Conservation (phyloP, 1,140 invertebrate genomes). For the Trinorchestia longiramus region DNA sequence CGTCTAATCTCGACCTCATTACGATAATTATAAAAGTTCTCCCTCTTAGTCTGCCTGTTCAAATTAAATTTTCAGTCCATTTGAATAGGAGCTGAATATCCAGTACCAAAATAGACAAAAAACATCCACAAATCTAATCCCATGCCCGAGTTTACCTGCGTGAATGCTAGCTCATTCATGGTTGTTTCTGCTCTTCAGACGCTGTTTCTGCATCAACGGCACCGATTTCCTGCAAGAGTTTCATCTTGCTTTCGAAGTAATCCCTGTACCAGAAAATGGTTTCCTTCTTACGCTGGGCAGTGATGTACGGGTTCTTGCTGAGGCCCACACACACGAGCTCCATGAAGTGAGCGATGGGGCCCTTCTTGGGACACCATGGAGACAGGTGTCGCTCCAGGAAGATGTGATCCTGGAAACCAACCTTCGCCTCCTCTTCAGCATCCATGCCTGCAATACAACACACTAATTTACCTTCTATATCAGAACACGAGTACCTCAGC, state of each 20-base stretch:
- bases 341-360: slow-evolving; percentile 96
- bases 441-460: slow-evolving; percentile 77
- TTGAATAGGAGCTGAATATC: too few relatives aligned
- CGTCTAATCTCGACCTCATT: too few relatives aligned
- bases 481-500: background rate
- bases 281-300: slow-evolving; percentile 87
- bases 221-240: slow-evolving; percentile 65
- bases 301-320: slow-evolving; percentile 93
- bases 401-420: slow-evolving; percentile 92
- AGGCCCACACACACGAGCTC: slow-evolving; percentile 93
- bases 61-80: too few relatives aligned
- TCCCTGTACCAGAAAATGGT: slow-evolving; percentile 93
- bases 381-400: slow-evolving; percentile 89
- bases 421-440: slow-evolving; percentile 78
- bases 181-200: background rate
- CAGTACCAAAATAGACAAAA: background rate
- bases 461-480: background rate
- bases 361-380: slow-evolving; percentile 88
- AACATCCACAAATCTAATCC: background rate
- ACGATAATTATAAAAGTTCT: too few relatives aligned
- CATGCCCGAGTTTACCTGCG: background rate
- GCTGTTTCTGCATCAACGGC: slow-evolving; percentile 32
- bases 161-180: background rate
- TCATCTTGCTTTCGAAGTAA: slow-evolving; percentile 78
- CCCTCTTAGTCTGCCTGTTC: too few relatives aligned